These are phyloP conservation scores for Drosophila oshimai DNA, from an alignment of 1,140 invertebrate genomes.

Conservation along the genomic window DNA sequence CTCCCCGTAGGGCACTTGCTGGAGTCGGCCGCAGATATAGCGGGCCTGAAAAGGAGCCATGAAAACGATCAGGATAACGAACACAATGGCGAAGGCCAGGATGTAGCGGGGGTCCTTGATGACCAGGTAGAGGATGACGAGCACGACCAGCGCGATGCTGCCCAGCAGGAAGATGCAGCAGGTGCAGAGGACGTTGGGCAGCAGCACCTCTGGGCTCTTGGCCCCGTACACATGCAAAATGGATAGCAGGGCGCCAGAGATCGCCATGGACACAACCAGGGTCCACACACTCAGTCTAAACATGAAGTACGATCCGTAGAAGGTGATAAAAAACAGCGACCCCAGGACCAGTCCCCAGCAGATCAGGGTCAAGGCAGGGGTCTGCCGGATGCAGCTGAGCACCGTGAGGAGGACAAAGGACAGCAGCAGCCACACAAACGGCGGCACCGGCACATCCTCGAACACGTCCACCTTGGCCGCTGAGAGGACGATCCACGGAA, in stretches of 20 bases:
- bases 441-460: background rate
- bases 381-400: background rate
- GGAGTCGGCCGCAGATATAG: background rate
- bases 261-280: background rate
- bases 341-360: background rate
- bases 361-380: background rate
- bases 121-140: background rate
- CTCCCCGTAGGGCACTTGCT: background rate
- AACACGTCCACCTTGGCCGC: background rate
- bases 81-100: background rate
- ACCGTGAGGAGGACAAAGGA: background rate
- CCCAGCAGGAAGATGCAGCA: background rate
- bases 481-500: slow-evolving; percentile 5
- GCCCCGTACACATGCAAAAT: slow-evolving; percentile 7
- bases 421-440: background rate
- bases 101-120: background rate
- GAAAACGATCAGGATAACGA: background rate
- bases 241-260: background rate
- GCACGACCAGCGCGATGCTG: background rate
- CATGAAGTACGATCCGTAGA: background rate
- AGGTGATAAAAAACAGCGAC: background rate
- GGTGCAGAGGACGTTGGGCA: background rate
- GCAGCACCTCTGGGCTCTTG: background rate
- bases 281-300: too few species aligned
- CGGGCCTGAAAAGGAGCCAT: background rate